A percentile compares a stretch with the other conserved stretches of the same genome.
phyloP scores from a whole-genome alignment of 2,113 vertebrate genomes.

The Dromas ardeola region DNA sequence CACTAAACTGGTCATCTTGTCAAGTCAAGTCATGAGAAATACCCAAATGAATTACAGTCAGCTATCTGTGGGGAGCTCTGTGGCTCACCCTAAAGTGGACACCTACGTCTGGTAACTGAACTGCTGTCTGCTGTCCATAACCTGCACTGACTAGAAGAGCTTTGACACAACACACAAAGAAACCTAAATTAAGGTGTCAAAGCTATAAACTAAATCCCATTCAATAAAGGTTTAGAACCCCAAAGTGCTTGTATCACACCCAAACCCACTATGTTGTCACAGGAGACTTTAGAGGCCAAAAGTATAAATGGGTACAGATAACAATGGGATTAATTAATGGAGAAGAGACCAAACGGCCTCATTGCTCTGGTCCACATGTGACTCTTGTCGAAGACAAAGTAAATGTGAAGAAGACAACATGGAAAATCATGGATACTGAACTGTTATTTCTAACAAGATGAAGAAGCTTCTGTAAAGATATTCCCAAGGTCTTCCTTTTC shows the following conservation, averaged over 20 bases:
- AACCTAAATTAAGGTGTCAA: neutral
- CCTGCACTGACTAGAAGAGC: neutral
- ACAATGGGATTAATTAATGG: neutral
- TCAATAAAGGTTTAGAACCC: neutral
- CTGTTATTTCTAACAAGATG: neutral
- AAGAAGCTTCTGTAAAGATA: neutral
- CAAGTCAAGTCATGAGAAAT: neutral
- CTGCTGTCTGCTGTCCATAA: neutral
- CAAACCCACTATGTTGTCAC: neutral
- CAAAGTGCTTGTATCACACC: neutral
- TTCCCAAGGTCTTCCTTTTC: neutral
- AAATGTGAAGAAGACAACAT: neutral
- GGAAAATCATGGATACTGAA: neutral
- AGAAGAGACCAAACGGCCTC: neutral
- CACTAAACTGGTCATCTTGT: too few relatives aligned
- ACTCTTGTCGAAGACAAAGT: neutral
- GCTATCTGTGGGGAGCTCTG: fast-evolving
- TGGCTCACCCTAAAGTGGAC: neutral
- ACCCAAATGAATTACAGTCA: neutral
- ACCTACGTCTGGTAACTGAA: neutral
- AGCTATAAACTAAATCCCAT: neutral
- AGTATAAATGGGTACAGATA: neutral
- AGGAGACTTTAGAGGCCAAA: neutral
- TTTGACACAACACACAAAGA: neutral
- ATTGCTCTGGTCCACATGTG: neutral